phyloP scores from a whole-genome alignment of 2,888 invertebrate species.

The Spilosoma lubricipeda region DNA sequence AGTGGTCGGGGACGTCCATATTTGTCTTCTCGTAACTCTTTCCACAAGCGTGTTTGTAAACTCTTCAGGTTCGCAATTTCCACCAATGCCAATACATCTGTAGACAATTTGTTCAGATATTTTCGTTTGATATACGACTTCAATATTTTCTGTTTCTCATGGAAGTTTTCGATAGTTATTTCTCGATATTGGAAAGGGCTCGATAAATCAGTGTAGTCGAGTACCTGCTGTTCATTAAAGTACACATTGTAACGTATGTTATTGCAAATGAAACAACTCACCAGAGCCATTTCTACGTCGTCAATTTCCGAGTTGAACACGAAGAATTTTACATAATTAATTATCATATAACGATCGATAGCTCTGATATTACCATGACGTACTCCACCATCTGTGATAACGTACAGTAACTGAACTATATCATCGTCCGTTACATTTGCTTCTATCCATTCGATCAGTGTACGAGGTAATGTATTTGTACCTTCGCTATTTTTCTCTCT shows the following conservation, averaged over 20 bases:
- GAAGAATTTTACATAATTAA: slow-evolving; percentile 8
- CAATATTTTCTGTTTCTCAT: slow-evolving; percentile 49
- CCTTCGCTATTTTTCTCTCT: neutral
- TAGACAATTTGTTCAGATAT: slow-evolving; percentile 45
- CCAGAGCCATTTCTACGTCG: slow-evolving; percentile 7
- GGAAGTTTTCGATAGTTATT: slow-evolving; percentile 46
- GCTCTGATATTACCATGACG: neutral
- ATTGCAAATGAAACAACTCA: slow-evolving; percentile 37
- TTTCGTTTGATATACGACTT: slow-evolving; percentile 61
- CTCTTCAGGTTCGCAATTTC: slow-evolving; percentile 59
- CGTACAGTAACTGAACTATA: slow-evolving; percentile 5
- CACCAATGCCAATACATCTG: slow-evolving; percentile 36
- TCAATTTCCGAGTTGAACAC: neutral
- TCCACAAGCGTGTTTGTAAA: slow-evolving; percentile 48
- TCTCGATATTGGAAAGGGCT: slow-evolving; percentile 6
- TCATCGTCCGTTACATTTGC: slow-evolving; percentile 1
- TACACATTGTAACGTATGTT: slow-evolving; percentile 51
- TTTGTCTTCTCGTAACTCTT: slow-evolving; percentile 30
- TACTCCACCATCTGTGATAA: slow-evolving; percentile 11
- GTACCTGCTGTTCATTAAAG: slow-evolving; percentile 8
- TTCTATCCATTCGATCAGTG: slow-evolving; percentile 2
- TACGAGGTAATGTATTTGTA: neutral
- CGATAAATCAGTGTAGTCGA: neutral
- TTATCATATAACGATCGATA: slow-evolving; percentile 6
- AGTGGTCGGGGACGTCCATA: no score